Percentiles rank a stretch among this genome's conserved stretches.
Conservation (phyloP, 2,797 vertebrate genomes). For the Falco naumanni region DNA sequence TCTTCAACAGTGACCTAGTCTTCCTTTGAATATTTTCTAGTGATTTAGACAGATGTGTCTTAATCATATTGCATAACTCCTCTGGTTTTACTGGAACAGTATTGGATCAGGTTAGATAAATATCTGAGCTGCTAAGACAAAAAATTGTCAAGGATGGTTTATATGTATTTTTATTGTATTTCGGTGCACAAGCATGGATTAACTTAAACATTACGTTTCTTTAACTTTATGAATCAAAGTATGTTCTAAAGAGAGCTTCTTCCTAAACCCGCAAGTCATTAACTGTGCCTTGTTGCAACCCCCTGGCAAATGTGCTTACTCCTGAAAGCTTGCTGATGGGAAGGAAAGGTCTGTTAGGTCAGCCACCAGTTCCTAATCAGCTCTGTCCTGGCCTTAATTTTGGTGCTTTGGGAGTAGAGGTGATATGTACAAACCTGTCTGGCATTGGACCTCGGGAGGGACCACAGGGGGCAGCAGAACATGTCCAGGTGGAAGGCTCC, state of each 20-base stretch:
- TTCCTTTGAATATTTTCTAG: background rate
- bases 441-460: background rate
- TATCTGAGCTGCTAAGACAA: background rate
- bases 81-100: background rate
- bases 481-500: background rate
- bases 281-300: background rate
- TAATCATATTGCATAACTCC: background rate
- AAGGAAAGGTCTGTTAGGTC: background rate
- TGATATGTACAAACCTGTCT: background rate
- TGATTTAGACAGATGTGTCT: background rate
- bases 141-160: background rate
- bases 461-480: background rate
- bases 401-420: background rate
- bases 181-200: background rate
- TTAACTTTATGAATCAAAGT: background rate
- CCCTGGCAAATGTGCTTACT: background rate
- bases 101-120: background rate
- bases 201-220: background rate
- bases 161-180: background rate
- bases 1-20: background rate
- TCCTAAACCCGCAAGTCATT: background rate
- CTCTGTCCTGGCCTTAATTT: background rate
- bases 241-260: background rate
- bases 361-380: background rate
- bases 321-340: background rate